Percentiles rank a stretch among this genome's conserved stretches.
These are phyloP conservation scores for Rhinogobio ventralis DNA, from an alignment of 2,797 vertebrate genomes.

Conservation along the genomic window DNA sequence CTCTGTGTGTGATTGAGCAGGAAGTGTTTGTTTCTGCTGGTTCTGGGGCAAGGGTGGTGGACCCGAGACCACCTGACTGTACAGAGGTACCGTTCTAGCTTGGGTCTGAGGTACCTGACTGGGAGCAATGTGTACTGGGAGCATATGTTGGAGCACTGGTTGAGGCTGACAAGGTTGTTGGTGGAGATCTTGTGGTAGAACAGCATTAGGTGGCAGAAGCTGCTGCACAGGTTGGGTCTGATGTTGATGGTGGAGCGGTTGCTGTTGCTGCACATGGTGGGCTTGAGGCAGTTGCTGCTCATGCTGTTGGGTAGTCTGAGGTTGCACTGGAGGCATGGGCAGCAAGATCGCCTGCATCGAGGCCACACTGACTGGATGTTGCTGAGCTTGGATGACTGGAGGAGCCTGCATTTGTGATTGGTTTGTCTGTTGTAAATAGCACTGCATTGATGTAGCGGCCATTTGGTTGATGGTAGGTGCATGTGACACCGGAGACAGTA, in stretches of 20 bases:
- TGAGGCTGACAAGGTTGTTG: slow-evolving; percentile 65
- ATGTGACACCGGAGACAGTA: slow-evolving; percentile 67
- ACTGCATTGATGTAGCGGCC: slow-evolving; percentile 62
- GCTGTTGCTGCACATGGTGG: slow-evolving; percentile 65
- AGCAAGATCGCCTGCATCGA: slow-evolving; percentile 67
- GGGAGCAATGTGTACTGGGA: slow-evolving; percentile 60
- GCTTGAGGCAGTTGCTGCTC: slow-evolving; percentile 71
- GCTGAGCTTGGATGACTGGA: slow-evolving; percentile 63
- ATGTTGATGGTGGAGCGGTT: slow-evolving; percentile 62
- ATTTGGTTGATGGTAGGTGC: slow-evolving; percentile 63
- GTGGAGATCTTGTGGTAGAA: slow-evolving; percentile 65
- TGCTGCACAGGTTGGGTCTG: slow-evolving; percentile 67
- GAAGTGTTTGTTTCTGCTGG: slow-evolving; percentile 65
- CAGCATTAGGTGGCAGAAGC: slow-evolving; percentile 58
- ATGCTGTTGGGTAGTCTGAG: slow-evolving; percentile 68
- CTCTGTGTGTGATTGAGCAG: slow-evolving; percentile 70
- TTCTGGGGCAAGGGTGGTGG: slow-evolving; percentile 69
- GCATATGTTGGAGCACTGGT: slow-evolving; percentile 62
- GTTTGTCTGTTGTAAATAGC: slow-evolving; percentile 66
- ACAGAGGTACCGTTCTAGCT: slow-evolving; percentile 63
- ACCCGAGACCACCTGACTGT: slow-evolving; percentile 70
- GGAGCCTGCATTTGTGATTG: slow-evolving; percentile 64
- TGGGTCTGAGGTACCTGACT: slow-evolving; percentile 67
- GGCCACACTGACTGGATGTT: slow-evolving; percentile 61
- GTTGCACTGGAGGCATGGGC: slow-evolving; percentile 57